phyloP scores from a whole-genome alignment of 35 echinoderm and acorn worm species.

The Chiridota heheva region DNA sequence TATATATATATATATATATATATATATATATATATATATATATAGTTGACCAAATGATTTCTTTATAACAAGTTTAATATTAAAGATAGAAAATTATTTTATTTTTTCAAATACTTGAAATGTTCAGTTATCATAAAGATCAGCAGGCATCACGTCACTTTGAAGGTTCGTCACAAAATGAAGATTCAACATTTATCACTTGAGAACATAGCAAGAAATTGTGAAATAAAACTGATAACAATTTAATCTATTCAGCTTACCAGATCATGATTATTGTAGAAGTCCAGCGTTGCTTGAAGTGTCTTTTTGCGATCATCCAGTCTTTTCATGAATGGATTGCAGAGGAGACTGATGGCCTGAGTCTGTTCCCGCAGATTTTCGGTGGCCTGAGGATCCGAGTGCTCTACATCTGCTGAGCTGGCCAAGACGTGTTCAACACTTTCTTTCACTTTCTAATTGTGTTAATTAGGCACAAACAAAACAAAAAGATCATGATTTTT shows the following conservation, averaged over 20 bases:
- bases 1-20: too few relatives aligned
- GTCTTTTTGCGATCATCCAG: slow-evolving; percentile 59
- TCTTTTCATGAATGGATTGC: slow-evolving; percentile 76
- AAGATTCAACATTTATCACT: too few relatives aligned
- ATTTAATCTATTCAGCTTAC: slow-evolving; percentile 56
- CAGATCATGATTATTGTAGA: slow-evolving; percentile 82
- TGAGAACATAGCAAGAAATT: too few relatives aligned
- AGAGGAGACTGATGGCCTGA: slow-evolving; percentile 75
- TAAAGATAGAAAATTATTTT: too few relatives aligned
- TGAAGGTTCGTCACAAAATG: too few relatives aligned
- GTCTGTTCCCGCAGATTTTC: slow-evolving; percentile 85
- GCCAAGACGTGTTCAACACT: slow-evolving; percentile 66
- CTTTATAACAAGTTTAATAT: too few relatives aligned
- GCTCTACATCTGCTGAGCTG: slow-evolving; percentile 64
- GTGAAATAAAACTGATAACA: too few relatives aligned
- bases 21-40: too few relatives aligned
- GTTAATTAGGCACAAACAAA: not conserved
- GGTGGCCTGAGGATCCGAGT: slow-evolving; percentile 73
- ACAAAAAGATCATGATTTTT: not conserved
- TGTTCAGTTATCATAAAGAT: too few relatives aligned
- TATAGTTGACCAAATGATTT: too few relatives aligned
- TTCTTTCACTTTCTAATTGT: slow-evolving; percentile 63
- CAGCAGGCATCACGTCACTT: too few relatives aligned
- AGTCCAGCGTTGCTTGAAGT: slow-evolving; percentile 67
- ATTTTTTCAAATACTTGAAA: too few relatives aligned